phyloP scores from a whole-genome alignment of 1,140 invertebrate genomes.

The Latrodectus geometricus region DNA sequence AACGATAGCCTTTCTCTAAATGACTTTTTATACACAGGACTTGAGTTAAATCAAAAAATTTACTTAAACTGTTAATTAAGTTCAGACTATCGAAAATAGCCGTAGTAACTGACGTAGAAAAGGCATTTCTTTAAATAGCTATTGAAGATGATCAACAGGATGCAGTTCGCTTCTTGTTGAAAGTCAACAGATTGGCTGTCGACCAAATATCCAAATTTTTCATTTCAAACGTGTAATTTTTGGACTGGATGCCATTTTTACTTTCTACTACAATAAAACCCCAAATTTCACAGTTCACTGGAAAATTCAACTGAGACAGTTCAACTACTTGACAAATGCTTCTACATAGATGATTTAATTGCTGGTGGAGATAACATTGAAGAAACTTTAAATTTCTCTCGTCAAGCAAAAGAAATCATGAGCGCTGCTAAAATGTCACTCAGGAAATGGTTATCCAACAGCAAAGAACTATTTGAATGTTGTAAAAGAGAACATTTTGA shows the following conservation, averaged over 20 bases:
- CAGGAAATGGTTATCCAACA: slow-evolving; percentile 2
- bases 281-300: neutral
- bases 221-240: neutral
- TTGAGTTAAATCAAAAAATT: slow-evolving; percentile 14
- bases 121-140: neutral
- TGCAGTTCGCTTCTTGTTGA: neutral
- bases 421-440: neutral
- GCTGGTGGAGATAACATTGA: neutral
- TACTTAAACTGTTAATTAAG: neutral
- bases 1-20: neutral
- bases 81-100: neutral
- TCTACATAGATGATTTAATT: slow-evolving; percentile 25
- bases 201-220: neutral
- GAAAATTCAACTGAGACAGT: neutral
- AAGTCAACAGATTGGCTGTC: neutral
- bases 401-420: slow-evolving; percentile 1
- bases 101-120: neutral
- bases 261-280: neutral
- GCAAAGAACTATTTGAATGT: neutral
- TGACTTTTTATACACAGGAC: neutral
- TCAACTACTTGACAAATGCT: slow-evolving; percentile 14
- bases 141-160: neutral
- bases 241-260: slow-evolving; percentile 1
- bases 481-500: neutral
- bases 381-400: slow-evolving; percentile 5